These are phyloP conservation scores for Nasua narica DNA, from an alignment of 2,797 vertebrate species.

Conservation along the genomic window DNA sequence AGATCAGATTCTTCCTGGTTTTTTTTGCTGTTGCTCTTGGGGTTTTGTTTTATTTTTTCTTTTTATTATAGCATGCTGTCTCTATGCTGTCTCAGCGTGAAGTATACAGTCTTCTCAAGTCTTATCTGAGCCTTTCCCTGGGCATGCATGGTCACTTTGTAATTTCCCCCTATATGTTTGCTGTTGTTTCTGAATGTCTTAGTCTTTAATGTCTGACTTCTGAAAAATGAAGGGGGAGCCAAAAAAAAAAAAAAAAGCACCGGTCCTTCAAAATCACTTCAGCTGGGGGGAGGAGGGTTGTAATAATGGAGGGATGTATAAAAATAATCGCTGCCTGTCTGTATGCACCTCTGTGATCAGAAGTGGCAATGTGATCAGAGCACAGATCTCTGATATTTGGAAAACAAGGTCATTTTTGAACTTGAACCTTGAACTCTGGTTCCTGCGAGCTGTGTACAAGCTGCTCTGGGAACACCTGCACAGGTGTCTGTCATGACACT, in stretches of 20 bases:
- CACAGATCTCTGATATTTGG: background rate
- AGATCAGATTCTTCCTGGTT: background rate
- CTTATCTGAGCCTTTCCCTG: background rate
- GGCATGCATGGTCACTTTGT: background rate
- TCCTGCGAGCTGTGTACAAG: background rate
- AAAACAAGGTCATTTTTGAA: background rate
- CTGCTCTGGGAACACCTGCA: background rate
- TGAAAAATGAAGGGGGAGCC: background rate
- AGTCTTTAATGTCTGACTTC: background rate
- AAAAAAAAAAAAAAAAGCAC: background rate
- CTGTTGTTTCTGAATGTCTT: background rate
- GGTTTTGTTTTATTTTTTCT: background rate
- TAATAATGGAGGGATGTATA: background rate
- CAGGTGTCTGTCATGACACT: background rate
- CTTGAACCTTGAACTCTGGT: too few species aligned
- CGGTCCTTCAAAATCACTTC: background rate
- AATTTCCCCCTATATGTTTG: background rate
- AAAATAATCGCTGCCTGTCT: background rate
- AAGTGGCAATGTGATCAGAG: background rate
- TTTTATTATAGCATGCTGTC: background rate
- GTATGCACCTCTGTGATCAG: background rate
- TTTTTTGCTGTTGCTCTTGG: background rate
- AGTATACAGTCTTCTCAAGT: background rate
- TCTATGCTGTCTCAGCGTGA: background rate
- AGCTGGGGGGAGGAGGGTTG: background rate